Base-by-base conservation (phyloP, 2,113 vertebrate species). In the Abramis brama region DNA sequence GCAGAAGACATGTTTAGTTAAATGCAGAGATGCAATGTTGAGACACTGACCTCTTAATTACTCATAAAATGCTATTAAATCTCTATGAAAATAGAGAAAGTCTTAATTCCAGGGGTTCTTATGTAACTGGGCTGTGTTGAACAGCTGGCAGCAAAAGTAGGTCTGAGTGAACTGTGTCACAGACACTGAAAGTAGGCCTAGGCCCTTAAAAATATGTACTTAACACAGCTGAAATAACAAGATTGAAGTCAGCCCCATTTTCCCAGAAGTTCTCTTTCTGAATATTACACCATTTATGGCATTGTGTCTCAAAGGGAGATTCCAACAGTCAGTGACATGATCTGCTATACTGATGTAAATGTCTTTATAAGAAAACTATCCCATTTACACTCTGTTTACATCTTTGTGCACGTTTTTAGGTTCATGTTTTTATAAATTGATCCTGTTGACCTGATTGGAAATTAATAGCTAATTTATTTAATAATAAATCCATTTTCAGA, bases 81-180 rank as follows among this genome's bases (percentile, higher is more conserved):
- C 30, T 9, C 45, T 47, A 64, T 47, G 11, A 68, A 68, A 68
- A 27, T 25, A 62, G 21, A 79, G 33, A 27, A 36, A 45, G 33
- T 23, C n/a, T 50, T 47, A 66, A 66, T 21, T 62, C 57, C 36
- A 62, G 39, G n/a, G 15, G 25, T 81, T 82, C 62, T 82, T 82
- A 52, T 50, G 47, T 70, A 68, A 70, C 25, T 70, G 62, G 27
- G 8, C 60, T 81, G 9, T 66, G n/a, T 47, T 10, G 64, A 33
- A 82, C 45, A 82, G 60, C 79, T 70, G 79, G 62, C 19, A 52
- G 25, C 43, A 33, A 25, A 52, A 50, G 64, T 82, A 47, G 43
- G 60, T 30, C 39, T 47, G 57, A 59, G 75, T 2, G 5, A 81
- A 50, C 10, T 68, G 64, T 50, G n/a, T 82, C 60, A 66, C 74